Percentiles rank a stretch among this genome's conserved stretches.
phyloP scores from a whole-genome alignment of 1,140 invertebrate genomes.

The Bombus confusus region DNA sequence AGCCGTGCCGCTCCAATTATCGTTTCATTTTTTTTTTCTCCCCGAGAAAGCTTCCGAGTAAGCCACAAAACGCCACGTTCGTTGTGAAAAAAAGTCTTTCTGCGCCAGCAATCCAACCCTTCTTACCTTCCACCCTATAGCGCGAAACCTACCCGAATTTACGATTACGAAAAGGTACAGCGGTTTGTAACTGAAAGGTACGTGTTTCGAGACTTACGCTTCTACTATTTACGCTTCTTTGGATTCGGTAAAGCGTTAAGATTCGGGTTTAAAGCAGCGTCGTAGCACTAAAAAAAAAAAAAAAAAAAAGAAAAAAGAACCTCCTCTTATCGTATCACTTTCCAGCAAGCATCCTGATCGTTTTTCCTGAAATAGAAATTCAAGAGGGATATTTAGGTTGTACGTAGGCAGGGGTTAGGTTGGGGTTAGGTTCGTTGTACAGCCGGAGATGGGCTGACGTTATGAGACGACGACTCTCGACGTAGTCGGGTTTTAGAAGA shows the following conservation, averaged over 20 bases:
- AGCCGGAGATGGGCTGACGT: background rate
- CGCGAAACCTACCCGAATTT: background rate
- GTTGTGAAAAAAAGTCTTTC: background rate
- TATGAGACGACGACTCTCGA: conserved; percentile 1
- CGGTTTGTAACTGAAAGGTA: background rate
- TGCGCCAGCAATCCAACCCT: background rate
- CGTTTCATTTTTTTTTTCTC: conserved; percentile 9
- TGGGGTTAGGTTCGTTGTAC: too few relatives aligned
- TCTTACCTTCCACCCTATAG: background rate
- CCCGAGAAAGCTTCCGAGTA: background rate
- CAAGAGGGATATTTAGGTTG: background rate
- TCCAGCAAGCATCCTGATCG: too few relatives aligned
- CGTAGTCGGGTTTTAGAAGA: background rate
- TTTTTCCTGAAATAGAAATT: too few relatives aligned
- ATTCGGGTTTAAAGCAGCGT: too few relatives aligned
- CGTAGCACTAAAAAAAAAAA: too few relatives aligned
- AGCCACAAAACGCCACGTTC: background rate
- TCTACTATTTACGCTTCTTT: too few relatives aligned
- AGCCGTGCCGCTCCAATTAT: conserved; percentile 17
- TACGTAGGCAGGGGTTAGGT: too few relatives aligned
- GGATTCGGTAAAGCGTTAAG: too few relatives aligned
- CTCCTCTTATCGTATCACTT: too few relatives aligned
- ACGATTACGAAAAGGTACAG: background rate
- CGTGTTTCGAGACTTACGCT: background rate
- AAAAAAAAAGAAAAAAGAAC: too few relatives aligned